Evolutionary conservation across 2,113 vertebrate genomes (phyloP).

Genomic region (Corvus hawaiiensis): DNA sequence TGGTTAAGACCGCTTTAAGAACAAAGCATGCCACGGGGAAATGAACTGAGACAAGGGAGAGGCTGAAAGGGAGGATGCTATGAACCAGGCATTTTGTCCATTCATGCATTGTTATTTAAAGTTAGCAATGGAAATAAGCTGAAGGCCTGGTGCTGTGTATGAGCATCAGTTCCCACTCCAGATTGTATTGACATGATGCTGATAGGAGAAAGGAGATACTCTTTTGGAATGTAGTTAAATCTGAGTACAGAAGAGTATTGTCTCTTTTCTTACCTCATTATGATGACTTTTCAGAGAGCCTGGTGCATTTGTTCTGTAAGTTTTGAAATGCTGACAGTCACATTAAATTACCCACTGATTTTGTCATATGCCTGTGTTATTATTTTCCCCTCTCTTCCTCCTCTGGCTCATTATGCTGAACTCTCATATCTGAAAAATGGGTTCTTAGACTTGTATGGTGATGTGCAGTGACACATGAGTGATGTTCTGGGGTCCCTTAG

Average conservation of each 20-base stretch:
- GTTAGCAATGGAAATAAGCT: background rate
- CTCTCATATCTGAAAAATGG: background rate
- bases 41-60: conserved; percentile 44
- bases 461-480: background rate
- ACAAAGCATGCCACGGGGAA: conserved; percentile 48
- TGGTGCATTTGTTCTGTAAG: background rate
- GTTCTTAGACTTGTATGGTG: background rate
- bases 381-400: background rate
- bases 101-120: conserved; percentile 43
- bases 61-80: conserved; percentile 42
- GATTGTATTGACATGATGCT: background rate
- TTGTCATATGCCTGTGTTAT: background rate
- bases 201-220: background rate
- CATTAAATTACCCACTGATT: background rate
- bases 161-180: background rate
- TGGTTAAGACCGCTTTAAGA: conserved; percentile 40
- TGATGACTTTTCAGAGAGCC: background rate
- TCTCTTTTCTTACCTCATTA: background rate
- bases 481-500: background rate
- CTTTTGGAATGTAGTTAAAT: background rate
- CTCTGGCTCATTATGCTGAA: background rate
- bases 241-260: background rate
- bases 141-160: background rate
- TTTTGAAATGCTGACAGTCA: background rate
- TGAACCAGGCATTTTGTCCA: conserved; percentile 26